These are phyloP conservation scores for Taenaris catops DNA, from an alignment of 2,888 invertebrate genomes.

Conservation along the genomic window DNA sequence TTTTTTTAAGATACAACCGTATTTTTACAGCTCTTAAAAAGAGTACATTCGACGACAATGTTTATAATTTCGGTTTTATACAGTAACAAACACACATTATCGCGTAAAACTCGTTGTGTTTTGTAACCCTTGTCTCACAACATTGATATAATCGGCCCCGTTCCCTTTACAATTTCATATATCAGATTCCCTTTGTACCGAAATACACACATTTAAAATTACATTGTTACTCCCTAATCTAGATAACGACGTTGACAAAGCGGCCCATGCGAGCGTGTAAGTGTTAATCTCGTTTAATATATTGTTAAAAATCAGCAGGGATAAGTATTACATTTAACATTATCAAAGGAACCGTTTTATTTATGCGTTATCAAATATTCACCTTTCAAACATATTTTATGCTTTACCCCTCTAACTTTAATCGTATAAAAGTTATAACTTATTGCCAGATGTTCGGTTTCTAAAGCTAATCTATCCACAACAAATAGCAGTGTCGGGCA, in stretches of 20 bases:
- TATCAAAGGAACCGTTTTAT: constrained; percentile 37
- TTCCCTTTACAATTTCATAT: constrained; percentile 53
- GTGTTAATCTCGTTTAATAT: constrained; percentile 77
- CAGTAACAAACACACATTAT: no score
- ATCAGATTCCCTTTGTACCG: constrained; percentile 52
- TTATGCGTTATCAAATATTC: constrained; percentile 17
- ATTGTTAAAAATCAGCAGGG: constrained; percentile 67
- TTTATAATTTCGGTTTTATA: no score
- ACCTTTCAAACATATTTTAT: constrained; percentile 13
- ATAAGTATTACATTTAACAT: constrained; percentile 49
- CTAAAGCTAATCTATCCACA: no score
- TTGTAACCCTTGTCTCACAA: constrained; percentile 24
- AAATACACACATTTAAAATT: constrained; percentile 66
- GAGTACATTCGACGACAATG: no score
- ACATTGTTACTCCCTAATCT: constrained; percentile 70
- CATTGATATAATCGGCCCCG: constrained; percentile 49
- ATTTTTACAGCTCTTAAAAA: no score
- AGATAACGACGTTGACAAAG: constrained; percentile 66
- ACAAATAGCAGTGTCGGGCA: no score
- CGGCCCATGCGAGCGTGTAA: constrained; percentile 51
- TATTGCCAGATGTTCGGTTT: constrained; percentile 2
- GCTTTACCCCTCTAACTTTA: constrained; percentile 3
- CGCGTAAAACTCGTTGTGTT: constrained; percentile 28
- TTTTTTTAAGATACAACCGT: no score
- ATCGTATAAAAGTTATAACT: constrained; percentile 3